Evolutionary conservation across 2,888 invertebrate species (phyloP).

Genomic region (Andricus quercusramuli): DNA sequence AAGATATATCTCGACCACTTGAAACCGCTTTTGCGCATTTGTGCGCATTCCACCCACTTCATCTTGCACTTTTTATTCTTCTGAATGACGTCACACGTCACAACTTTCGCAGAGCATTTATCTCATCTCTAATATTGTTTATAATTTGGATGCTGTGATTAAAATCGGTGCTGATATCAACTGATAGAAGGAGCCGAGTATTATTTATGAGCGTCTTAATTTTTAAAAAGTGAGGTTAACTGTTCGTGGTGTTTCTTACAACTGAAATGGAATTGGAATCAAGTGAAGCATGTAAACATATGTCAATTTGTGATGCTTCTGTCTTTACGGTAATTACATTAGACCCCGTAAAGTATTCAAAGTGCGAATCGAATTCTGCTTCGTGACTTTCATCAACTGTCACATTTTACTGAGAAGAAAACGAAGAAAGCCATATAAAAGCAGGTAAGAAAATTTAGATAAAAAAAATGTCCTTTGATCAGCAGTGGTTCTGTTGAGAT

Average conservation of each 20-base stretch:
- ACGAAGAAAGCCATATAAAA: background rate
- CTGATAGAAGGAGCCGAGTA: background rate
- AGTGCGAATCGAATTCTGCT: background rate
- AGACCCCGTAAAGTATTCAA: background rate
- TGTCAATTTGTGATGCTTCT: background rate
- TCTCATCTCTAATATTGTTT: no score
- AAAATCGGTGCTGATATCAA: background rate
- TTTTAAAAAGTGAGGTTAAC: background rate
- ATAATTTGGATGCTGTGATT: slow-evolving; percentile 34
- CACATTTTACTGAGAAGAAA: background rate
- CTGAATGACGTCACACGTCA: slow-evolving; percentile 37
- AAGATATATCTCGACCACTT: background rate
- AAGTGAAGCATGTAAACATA: slow-evolving; percentile 4
- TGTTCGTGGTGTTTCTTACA: background rate
- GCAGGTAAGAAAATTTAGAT: background rate
- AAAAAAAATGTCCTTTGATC: background rate
- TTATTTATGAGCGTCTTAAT: background rate
- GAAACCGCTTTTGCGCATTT: slow-evolving; percentile 29
- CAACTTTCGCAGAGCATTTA: slow-evolving; percentile 20
- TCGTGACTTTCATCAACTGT: background rate
- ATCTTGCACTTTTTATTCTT: background rate
- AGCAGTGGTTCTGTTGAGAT: no score
- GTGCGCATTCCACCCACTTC: background rate
- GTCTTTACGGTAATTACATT: slow-evolving; percentile 17
- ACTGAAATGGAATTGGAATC: background rate